phyloP scores from a whole-genome alignment of 2,888 invertebrate species.

The Xestia c-nigrum region DNA sequence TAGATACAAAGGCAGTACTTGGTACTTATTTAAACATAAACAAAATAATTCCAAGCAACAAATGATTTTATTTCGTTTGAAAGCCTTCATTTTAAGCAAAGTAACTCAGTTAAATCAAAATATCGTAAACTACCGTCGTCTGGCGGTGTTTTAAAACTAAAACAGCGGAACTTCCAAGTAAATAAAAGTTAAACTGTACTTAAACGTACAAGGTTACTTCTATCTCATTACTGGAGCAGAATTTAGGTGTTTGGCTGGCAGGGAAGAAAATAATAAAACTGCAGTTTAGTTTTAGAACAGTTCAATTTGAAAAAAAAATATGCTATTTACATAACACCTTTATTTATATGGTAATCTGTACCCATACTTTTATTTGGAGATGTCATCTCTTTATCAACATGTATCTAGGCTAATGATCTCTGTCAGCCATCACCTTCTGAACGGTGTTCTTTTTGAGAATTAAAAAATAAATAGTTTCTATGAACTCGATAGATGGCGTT shows the following conservation, averaged over 20 bases:
- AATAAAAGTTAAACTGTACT: conserved; percentile 56
- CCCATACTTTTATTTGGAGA: too few species aligned
- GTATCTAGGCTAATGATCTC: too few species aligned
- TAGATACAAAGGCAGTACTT: neutral
- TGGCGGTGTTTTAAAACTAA: conserved; percentile 47
- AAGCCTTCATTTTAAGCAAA: conserved; percentile 14
- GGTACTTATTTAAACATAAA: neutral
- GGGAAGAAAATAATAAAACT: conserved; percentile 4
- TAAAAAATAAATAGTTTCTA: too few species aligned
- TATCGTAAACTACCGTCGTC: conserved; percentile 21
- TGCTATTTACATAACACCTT: too few species aligned
- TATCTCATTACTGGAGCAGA: conserved; percentile 43
- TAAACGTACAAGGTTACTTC: conserved; percentile 44
- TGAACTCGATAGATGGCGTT: too few species aligned
- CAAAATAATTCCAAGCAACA: neutral
- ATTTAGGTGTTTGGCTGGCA: conserved; percentile 16
- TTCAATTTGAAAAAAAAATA: neutral
- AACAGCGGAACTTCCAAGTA: conserved; percentile 37
- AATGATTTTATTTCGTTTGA: neutral
- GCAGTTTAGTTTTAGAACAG: neutral
- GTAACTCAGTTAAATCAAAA: conserved; percentile 31
- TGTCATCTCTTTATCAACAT: too few species aligned
- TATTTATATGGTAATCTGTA: too few species aligned
- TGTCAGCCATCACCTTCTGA: neutral
- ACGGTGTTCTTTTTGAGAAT: neutral